phyloP scores from a whole-genome alignment of 92 coral and sea anemone genomes.

The Paragorgia papillata region DNA sequence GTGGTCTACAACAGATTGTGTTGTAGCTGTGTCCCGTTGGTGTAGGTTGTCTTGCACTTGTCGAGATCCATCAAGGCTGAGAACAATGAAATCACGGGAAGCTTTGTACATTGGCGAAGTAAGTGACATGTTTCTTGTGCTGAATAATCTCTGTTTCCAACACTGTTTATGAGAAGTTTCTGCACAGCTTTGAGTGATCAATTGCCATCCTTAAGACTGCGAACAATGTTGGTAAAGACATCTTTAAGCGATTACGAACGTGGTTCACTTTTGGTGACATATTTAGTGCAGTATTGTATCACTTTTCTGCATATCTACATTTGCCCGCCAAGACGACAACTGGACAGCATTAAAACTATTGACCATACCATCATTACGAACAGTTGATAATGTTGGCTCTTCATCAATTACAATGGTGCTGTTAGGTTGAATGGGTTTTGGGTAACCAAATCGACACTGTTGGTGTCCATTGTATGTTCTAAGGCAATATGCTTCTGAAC shows the following conservation, averaged over 20 bases:
- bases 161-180: conserved; percentile 22
- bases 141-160: conserved; percentile 17
- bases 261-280: conserved; percentile 19
- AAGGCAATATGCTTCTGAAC: conserved; percentile 34
- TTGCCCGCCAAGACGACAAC: conserved; percentile 23
- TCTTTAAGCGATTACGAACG: not conserved
- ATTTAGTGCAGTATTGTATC: conserved; percentile 12
- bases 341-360: conserved; percentile 22
- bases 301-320: conserved; percentile 30
- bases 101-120: conserved; percentile 30
- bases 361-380: conserved; percentile 26
- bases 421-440: conserved; percentile 36
- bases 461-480: conserved; percentile 21
- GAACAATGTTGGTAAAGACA: conserved; percentile 13
- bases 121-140: conserved; percentile 35
- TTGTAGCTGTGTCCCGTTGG: conserved; percentile 32
- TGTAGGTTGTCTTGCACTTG: conserved; percentile 32
- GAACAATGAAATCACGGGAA: conserved; percentile 47
- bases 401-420: conserved; percentile 16
- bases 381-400: conserved; percentile 22
- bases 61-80: conserved; percentile 39
- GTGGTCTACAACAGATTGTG: conserved; percentile 26
- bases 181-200: conserved; percentile 36
- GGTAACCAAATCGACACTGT: conserved; percentile 68
- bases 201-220: conserved; percentile 33